phyloP scores from a whole-genome alignment of 2,888 invertebrate species.

The Pegoplata infirma region DNA sequence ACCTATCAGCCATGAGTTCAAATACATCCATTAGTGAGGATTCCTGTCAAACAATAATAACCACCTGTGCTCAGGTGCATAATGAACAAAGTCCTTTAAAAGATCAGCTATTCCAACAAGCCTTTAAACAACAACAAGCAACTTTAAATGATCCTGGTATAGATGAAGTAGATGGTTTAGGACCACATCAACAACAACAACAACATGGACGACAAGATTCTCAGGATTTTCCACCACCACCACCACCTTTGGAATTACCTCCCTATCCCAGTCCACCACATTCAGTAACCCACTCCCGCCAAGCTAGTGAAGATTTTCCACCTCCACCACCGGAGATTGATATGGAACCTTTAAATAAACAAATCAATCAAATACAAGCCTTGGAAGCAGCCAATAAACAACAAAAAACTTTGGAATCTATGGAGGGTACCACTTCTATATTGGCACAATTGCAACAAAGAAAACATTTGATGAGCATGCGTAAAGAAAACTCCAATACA shows the following conservation, averaged over 20 bases:
- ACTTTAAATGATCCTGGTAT: constrained; percentile 76
- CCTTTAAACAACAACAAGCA: constrained; percentile 75
- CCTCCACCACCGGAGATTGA: constrained; percentile 88
- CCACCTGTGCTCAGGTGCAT: constrained; percentile 89
- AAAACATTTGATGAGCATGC: constrained; percentile 80
- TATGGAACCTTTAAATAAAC: constrained; percentile 82
- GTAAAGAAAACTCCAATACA: constrained; percentile 77
- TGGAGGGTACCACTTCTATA: constrained; percentile 79
- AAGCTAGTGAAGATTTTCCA: constrained; percentile 93
- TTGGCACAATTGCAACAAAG: constrained; percentile 83
- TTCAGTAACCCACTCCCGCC: constrained; percentile 89
- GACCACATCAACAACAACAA: constrained; percentile 42
- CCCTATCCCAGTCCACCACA: constrained; percentile 90
- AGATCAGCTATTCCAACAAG: constrained; percentile 71
- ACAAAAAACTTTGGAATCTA: constrained; percentile 76
- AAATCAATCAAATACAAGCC: constrained; percentile 79
- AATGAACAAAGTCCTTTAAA: constrained; percentile 87
- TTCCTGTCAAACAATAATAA: constrained; percentile 85
- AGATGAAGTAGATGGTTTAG: constrained; percentile 82
- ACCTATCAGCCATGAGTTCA: constrained; percentile 77
- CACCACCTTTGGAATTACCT: constrained; percentile 81
- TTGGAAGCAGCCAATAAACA: constrained; percentile 74
- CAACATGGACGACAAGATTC: constrained; percentile 50
- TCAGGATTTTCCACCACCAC: constrained; percentile 47
- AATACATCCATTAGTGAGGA: constrained; percentile 78